A percentile compares a stretch with the other conserved stretches of the same genome.
Conservation (phyloP, 2,113 vertebrate species). For the Ardeotis arabs region DNA sequence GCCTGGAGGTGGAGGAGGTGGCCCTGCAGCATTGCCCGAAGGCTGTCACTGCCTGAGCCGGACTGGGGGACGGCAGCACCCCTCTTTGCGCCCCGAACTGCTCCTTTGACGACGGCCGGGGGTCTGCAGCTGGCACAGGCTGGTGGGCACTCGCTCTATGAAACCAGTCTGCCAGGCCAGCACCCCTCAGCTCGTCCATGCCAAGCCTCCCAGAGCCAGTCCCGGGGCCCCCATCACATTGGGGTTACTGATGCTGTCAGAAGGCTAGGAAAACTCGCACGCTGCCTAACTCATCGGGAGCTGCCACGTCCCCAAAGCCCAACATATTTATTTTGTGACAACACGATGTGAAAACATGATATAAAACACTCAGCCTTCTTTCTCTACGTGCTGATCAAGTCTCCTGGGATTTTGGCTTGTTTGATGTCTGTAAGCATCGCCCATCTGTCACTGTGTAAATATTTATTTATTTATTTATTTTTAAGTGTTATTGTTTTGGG, state of each 20-base stretch:
- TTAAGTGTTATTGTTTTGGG: background rate
- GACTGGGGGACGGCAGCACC: background rate
- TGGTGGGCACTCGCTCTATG: background rate
- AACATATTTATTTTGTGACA: background rate
- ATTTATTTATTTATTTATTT: background rate
- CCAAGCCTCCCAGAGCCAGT: background rate
- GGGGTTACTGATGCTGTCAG: rapidly evolving
- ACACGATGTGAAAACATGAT: background rate
- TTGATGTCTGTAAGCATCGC: background rate
- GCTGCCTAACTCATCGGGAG: background rate
- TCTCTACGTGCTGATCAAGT: rapidly evolving
- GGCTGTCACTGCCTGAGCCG: background rate
- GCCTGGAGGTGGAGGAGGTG: background rate
- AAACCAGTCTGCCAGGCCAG: background rate
- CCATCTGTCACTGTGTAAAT: background rate
- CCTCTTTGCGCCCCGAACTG: background rate
- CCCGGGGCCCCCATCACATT: background rate
- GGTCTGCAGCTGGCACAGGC: background rate
- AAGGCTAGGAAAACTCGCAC: background rate
- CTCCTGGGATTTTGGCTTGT: background rate
- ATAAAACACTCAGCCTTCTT: background rate
- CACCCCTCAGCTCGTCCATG: background rate
- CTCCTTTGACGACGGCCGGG: background rate
- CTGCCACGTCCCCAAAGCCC: rapidly evolving
- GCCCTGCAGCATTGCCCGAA: background rate